Conservation (phyloP, 2,113 vertebrate genomes). For the Xyrauchen texanus region DNA sequence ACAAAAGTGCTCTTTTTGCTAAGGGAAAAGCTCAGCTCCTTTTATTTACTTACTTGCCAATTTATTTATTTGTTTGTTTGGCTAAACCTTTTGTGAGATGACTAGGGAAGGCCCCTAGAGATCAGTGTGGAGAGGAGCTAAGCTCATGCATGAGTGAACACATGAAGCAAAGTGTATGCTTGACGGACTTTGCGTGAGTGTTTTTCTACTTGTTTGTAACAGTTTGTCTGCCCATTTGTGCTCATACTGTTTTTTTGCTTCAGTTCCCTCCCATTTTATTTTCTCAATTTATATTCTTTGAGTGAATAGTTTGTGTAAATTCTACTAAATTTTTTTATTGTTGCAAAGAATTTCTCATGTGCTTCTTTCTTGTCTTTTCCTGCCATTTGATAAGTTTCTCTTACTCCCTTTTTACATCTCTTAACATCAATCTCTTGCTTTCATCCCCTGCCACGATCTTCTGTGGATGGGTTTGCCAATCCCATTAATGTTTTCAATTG, state of each 20-base stretch:
- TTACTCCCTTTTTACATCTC: conserved; percentile 56
- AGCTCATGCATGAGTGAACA: background rate
- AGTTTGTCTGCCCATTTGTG: background rate
- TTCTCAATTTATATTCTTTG: conserved; percentile 17
- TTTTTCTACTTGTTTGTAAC: background rate
- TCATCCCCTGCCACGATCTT: conserved; percentile 14
- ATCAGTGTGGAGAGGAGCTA: background rate
- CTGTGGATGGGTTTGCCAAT: conserved; percentile 62
- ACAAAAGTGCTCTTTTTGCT: conserved; percentile 67
- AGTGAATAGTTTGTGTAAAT: conserved; percentile 10
- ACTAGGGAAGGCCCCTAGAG: background rate
- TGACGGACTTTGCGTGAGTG: conserved; percentile 7
- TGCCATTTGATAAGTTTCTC: too few relatives aligned
- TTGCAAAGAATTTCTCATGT: too few relatives aligned
- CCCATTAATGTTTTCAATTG: conserved; percentile 74
- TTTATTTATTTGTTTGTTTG: conserved; percentile 47
- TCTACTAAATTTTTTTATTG: too few relatives aligned
- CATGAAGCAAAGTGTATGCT: background rate
- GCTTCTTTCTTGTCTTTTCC: background rate
- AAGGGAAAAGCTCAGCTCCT: conserved; percentile 56
- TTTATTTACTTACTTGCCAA: conserved; percentile 26
- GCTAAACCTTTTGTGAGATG: conserved; percentile 31
- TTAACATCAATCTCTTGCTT: background rate
- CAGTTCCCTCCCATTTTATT: background rate
- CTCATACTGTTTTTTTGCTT: background rate